phyloP scores from a whole-genome alignment of 2,797 vertebrate genomes.

The Macropus fuliginosus region DNA sequence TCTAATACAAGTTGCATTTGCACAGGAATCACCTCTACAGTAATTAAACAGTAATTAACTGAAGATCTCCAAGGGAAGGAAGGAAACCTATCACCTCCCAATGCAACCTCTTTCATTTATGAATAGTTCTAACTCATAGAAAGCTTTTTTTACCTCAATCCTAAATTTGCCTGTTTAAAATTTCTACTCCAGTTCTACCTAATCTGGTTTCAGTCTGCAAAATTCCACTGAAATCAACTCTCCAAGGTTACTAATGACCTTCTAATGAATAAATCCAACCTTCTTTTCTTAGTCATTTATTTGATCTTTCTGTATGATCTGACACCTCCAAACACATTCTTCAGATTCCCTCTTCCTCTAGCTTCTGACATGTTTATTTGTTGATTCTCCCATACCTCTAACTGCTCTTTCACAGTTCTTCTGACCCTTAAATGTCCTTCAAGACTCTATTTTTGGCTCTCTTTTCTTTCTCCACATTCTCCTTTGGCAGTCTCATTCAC shows the following conservation, averaged over 20 bases:
- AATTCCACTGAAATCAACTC: too few relatives aligned
- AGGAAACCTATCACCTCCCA: background rate
- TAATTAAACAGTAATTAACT: background rate
- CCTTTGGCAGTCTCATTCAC: background rate
- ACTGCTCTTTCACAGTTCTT: background rate
- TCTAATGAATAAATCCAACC: background rate
- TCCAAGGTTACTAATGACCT: too few relatives aligned
- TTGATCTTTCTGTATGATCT: background rate
- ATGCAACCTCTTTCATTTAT: background rate
- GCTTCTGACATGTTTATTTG: background rate
- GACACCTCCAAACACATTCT: background rate
- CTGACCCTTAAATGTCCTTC: background rate
- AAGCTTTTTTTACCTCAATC: background rate
- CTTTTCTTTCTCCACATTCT: background rate
- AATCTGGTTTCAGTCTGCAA: background rate
- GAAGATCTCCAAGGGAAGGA: background rate
- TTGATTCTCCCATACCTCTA: background rate
- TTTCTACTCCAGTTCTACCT: background rate
- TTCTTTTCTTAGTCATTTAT: background rate
- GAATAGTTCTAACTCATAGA: background rate
- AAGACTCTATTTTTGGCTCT: background rate
- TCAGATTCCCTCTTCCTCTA: background rate
- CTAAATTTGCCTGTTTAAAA: background rate
- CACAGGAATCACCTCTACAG: background rate
- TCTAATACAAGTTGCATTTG: background rate